Conservation (phyloP, 2,888 invertebrate genomes). For the Adelognathus sp. region DNA sequence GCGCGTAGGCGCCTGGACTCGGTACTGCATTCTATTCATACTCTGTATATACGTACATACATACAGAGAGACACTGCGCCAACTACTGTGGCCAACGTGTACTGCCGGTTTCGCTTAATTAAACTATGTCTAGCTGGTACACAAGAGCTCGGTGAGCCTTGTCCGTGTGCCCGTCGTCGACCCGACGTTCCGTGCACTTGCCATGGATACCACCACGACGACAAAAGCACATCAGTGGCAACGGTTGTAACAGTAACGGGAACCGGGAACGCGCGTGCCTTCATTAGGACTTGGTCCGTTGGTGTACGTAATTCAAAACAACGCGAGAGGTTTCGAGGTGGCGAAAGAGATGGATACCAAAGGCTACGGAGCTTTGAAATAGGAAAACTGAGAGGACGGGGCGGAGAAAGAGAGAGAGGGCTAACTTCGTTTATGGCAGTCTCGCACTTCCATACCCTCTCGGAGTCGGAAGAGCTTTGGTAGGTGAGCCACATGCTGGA, state of each 20-base stretch:
- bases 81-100: conserved; percentile 53
- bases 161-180: conserved; percentile 48
- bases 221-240: conserved; percentile 61
- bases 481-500: conserved; percentile 15
- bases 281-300: conserved; percentile 71
- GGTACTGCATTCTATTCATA: conserved; percentile 9
- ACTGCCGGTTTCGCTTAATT: conserved; percentile 76
- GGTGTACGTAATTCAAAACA: conserved; percentile 70
- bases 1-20: conserved; percentile 14
- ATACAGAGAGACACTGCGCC: conserved; percentile 4
- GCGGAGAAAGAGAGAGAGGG: conserved; percentile 51
- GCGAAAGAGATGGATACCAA: conserved; percentile 44
- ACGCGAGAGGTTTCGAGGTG: conserved; percentile 52
- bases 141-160: conserved; percentile 61
- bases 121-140: conserved; percentile 73
- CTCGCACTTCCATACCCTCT: conserved; percentile 25
- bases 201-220: conserved; percentile 50
- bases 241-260: conserved; percentile 26
- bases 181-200: conserved; percentile 29
- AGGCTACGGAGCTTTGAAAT: conserved; percentile 3
- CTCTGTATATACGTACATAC: conserved; percentile 8
- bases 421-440: conserved; percentile 68
- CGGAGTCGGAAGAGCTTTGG: conserved; percentile 30
- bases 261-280: conserved; percentile 70
- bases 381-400: conserved; percentile 23